Percentiles rank a stretch among this genome's conserved stretches.
Conservation (phyloP, 1,140 invertebrate genomes). For the Brachionus asplanchnoidis region DNA sequence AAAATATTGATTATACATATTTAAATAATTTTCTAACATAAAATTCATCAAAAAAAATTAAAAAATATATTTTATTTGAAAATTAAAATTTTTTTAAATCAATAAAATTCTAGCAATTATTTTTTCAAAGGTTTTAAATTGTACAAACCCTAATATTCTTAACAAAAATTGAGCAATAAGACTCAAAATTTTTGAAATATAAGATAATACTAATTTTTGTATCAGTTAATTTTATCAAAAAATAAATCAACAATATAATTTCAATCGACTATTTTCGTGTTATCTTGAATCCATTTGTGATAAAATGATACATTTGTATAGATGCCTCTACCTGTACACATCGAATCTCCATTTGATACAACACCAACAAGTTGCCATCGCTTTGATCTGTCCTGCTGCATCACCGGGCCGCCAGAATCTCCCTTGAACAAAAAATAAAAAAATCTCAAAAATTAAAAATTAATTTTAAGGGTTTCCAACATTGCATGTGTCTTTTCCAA, state of each 20-base stretch:
- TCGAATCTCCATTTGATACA: conserved; percentile 38
- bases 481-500: conserved; percentile 38
- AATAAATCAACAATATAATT: background rate
- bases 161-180: background rate
- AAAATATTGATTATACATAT: background rate
- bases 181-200: background rate
- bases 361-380: conserved; percentile 24
- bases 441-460: background rate
- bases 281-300: conserved; percentile 20
- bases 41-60: background rate
- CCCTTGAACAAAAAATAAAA: background rate
- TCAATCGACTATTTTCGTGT: background rate
- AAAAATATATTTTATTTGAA: background rate
- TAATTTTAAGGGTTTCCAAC: background rate
- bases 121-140: background rate
- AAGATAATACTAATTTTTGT: background rate
- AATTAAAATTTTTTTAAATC: background rate
- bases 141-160: background rate
- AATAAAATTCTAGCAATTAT: background rate
- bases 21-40: background rate
- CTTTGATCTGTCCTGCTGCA: conserved; percentile 16
- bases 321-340: conserved; percentile 20
- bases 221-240: background rate
- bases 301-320: conserved; percentile 36
- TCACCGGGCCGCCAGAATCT: conserved; percentile 35